Conservation (phyloP, 2,113 vertebrate species). For the Phylloscopus trochilus region DNA sequence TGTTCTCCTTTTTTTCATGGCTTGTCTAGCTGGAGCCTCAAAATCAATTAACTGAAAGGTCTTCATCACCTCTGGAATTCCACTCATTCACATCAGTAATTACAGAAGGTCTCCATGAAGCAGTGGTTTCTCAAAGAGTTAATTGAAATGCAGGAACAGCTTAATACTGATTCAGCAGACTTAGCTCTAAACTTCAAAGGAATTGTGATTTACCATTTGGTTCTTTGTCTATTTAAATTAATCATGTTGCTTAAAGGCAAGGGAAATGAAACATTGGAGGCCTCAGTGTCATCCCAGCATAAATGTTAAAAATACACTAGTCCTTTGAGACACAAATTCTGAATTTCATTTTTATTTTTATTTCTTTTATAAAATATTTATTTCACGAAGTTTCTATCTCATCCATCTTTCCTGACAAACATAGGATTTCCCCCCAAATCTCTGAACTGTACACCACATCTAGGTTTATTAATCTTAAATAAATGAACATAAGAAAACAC, state of each 20-base stretch:
- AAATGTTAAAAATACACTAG: background rate
- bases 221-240: constrained; percentile 54
- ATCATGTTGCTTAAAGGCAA: constrained; percentile 11
- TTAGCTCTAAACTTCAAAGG: constrained; percentile 45
- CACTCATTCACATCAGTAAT: constrained; percentile 29
- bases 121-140: constrained; percentile 50
- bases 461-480: background rate
- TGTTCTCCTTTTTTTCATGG: background rate
- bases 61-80: constrained; percentile 49
- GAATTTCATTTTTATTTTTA: background rate
- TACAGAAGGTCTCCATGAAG: constrained; percentile 29
- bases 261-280: background rate
- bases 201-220: constrained; percentile 26
- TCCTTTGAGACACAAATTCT: background rate
- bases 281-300: background rate
- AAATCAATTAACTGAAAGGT: constrained; percentile 52
- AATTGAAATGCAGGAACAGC: constrained; percentile 41
- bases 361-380: background rate
- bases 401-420: background rate
- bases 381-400: background rate
- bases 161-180: constrained; percentile 52
- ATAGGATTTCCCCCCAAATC: background rate
- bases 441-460: background rate
- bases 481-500: background rate
- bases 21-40: background rate